A percentile compares a stretch with the other conserved stretches of the same genome.
These are phyloP conservation scores for Planococcus citri DNA, from an alignment of 1,140 invertebrate genomes.

Conservation along the genomic window DNA sequence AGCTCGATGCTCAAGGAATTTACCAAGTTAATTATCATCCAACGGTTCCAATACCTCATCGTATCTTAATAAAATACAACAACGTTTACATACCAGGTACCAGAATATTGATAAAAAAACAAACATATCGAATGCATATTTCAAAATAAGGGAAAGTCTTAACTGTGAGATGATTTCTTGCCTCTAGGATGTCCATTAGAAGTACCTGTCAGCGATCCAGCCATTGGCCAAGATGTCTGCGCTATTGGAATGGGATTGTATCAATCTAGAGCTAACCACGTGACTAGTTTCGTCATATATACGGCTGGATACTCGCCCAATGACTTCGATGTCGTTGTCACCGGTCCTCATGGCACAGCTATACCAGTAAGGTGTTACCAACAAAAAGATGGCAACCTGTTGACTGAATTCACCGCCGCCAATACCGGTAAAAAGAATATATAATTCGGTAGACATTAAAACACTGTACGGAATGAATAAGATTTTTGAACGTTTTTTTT, in stretches of 20 bases:
- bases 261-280: constrained; percentile 62
- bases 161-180: constrained; percentile 33
- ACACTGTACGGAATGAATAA: background rate
- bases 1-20: constrained; percentile 48
- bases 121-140: constrained; percentile 31
- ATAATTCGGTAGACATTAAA: no score
- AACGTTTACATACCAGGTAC: constrained; percentile 49
- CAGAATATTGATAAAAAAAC: no score
- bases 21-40: constrained; percentile 81
- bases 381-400: constrained; percentile 82
- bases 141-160: no score
- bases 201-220: constrained; percentile 42
- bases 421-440: constrained; percentile 43
- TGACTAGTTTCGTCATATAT: constrained; percentile 77
- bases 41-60: constrained; percentile 61
- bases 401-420: constrained; percentile 82
- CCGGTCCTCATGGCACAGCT: constrained; percentile 75
- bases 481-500: background rate
- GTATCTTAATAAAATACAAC: constrained; percentile 65
- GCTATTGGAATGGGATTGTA: constrained; percentile 68
- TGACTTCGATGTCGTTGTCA: constrained; percentile 81
- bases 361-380: constrained; percentile 89
- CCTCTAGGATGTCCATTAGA: constrained; percentile 39
- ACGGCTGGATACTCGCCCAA: constrained; percentile 69
- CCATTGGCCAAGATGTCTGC: constrained; percentile 57